Evolutionary conservation across 2,113 vertebrate species (phyloP), one percentile per base, ranked within the genome.

Genomic region (Myrmecobius fasciatus): DNA sequence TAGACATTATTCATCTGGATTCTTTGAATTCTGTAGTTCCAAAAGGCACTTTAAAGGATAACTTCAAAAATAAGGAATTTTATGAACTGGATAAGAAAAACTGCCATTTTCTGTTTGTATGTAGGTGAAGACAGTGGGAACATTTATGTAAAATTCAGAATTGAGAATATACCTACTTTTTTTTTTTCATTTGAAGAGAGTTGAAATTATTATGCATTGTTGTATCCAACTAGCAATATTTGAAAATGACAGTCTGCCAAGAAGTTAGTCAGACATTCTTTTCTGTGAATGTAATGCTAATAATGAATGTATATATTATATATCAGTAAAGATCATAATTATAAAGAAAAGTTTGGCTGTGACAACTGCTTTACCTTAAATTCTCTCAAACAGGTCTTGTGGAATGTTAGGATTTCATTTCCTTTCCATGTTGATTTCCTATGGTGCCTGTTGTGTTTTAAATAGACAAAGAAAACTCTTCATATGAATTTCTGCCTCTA

Each of bases 181-280:
- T 36, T 36, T 52, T 53, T 83, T 83, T 43, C n/a, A n/a, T 22
- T 83, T 43, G 24, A 43, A 83, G 20, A 83, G n/a, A 83, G 7
- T 36, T 91, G 89, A 90, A 92, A 75, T 51, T 93, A 51, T 43
- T 48, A 43, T 92, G 36, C 20, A 46, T 54, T 53, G 47, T 93
- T 96, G 90, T 60, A 90, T 97, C 97, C 94, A 96, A n/a, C 49
- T 96, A 56, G 43, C 52, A 95, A 91, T 52, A 95, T 14, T 52
- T 94, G 88, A 97, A 96, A 92, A 91, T 95, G 89, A 91, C 52
- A 91, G 90, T 52, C 25, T 96, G 95, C 97, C 97, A 96, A 97
- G 91, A 96, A 75, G 43, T 96, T 96, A 95, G 91, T 96, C 97
- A 96, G 95, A 95, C 97, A 93, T 94, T 97, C 96, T 91, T 92